Base-by-base conservation (phyloP, 2,888 invertebrate genomes). In the Dasypogon diadema region DNA sequence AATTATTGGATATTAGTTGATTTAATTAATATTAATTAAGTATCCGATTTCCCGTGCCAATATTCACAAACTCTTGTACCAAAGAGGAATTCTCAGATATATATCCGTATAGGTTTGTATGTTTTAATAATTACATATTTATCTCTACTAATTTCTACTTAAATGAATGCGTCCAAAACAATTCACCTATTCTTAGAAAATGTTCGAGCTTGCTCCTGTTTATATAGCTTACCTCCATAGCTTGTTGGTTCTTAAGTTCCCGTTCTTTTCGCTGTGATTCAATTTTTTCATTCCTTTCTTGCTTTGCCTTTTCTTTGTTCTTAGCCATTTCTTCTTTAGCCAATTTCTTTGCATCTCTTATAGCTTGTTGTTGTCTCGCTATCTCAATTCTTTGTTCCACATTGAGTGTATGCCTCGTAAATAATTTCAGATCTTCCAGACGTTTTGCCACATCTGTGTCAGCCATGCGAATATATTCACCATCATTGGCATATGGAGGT, bases 211-310 rank as follows among this genome's bases (percentile, higher is more conserved):
- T n/a, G n/a, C n/a, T n/a, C n/a, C n/a, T n/a, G n/a, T n/a, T n/a
- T n/a, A n/a, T n/a, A n/a, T n/a, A 68, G 84, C 87, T 87, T 88
- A 96, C 96, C 93, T 97, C 96, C 80, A 96, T 87, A 48, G 96
- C 88, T 84, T 96, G 96, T 81, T 95, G 95, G 83, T 93, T 93
- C 80, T 94, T 88, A 63, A 91, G 90, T 85, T 94, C 93, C 83
- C 94, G 90, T 85, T 94, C 93, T 81, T 95, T 88, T 80, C 95
- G 90, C 51, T 92, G 91, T 75, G 93, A 91, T 83, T 96, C 96
- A 78, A 95, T 92, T 79, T 94, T 91, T 83, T 96, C 95, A 18
- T 91, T 90, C 80, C 93, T 91, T 84, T 95, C 95, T 75, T 84
- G 84, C 0, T 85, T 81, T 2, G 86, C 86, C 79, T 89, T 90